Base-by-base conservation (phyloP, 1,140 invertebrate genomes). In the Microplitis mediator region DNA sequence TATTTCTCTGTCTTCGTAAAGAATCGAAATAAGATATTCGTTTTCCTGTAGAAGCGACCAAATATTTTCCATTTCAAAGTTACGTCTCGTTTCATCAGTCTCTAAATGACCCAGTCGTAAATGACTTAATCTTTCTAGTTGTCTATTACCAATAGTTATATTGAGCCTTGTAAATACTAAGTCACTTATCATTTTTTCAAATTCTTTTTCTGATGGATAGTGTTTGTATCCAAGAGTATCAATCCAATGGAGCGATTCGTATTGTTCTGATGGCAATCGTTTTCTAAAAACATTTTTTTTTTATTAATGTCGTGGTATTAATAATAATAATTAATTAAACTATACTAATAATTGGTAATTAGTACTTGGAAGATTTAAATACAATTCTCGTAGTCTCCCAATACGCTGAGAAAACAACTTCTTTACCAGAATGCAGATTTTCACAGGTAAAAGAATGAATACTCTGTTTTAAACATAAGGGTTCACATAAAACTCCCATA, bases 21-120 rank as follows among this genome's bases (percentile, higher is more conserved):
- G 77, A 54, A 88, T 85, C n/a, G 89, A 88, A 23, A 91, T 82
- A 9, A 92, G 72, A 80, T 92, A 93, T 80, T 92, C 92, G 76
- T 91, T 89, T 77, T 92, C 90, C 76, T 92, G 90, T 5, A 92
- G 69, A 14, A 93, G 76, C 50, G 84, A 77, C 90, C 91, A 92
- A 4, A 91, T 82, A 78, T 90, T 91, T 72, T 89, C 87, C 84
- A 92, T 90, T 81, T 91, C 90, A n/a, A 82, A 76, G n/a, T 85
- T 80, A 39, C 88, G 82, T 39, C 80, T 82, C 6, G 66, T 63
- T 0, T 69, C 4, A 51, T 88, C 84, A 16, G 77, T 84, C 73
- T 89, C 86, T n/a, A 84, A 75, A 13, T 84, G 82, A 4, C 84
- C 84, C 3, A 82, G 83, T 35, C 85, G 83, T 16, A 89, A 78